Conservation (phyloP, 2,888 invertebrate species). For the Lepidocyrtinus sp. region DNA sequence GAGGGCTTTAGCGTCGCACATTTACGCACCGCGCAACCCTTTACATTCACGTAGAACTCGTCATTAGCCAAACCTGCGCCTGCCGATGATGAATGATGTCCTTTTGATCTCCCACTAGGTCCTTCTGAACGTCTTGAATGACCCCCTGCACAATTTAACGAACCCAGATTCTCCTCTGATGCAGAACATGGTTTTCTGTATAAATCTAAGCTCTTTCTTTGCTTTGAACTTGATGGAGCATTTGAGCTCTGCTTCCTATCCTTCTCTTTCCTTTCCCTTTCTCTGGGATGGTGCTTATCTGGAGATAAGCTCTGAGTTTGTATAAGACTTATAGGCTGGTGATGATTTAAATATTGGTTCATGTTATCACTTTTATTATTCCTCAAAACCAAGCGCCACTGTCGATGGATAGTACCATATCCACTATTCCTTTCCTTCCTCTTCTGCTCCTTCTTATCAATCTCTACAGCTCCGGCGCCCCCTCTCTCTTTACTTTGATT, state of each 20-base stretch:
- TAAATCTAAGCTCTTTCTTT: constrained; percentile 43
- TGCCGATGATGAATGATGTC: not conserved
- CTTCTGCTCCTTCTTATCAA: constrained; percentile 1
- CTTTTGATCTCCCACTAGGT: not conserved
- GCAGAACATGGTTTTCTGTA: constrained; percentile 63
- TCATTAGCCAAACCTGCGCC: constrained; percentile 41
- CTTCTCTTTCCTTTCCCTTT: not conserved
- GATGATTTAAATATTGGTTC: constrained; percentile 22
- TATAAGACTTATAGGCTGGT: constrained; percentile 26
- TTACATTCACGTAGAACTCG: constrained; percentile 63
- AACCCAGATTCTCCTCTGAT: constrained; percentile 63
- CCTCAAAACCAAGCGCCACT: constrained; percentile 64
- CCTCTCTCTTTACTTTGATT: constrained; percentile 4
- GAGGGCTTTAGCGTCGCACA: constrained; percentile 68
- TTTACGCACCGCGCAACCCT: constrained; percentile 63
- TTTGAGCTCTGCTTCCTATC: constrained; percentile 17
- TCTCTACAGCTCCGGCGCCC: constrained; percentile 19
- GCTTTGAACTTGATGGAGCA: not conserved
- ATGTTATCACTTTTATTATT: constrained; percentile 40
- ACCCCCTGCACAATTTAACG: constrained; percentile 27
- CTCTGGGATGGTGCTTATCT: not conserved
- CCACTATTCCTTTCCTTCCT: constrained; percentile 26
- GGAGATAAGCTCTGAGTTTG: constrained; percentile 19
- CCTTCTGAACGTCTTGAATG: not conserved
- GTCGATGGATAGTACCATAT: constrained; percentile 56